Conservation (phyloP, 2,113 vertebrate genomes). For the Chloropsis hardwickii region DNA sequence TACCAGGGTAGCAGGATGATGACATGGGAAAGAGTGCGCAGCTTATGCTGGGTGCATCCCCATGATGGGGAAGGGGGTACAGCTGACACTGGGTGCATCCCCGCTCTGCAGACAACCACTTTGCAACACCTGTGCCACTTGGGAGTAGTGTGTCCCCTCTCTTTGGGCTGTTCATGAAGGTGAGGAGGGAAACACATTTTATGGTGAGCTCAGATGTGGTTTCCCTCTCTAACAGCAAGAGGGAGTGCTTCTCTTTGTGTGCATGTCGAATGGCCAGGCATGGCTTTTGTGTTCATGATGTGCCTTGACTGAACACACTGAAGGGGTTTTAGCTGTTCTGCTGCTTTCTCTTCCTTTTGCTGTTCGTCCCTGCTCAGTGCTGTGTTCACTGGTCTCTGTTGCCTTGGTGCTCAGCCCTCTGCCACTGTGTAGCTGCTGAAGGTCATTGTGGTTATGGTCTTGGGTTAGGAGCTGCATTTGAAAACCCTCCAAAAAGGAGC, state of each 20-base stretch:
- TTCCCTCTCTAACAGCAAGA: background rate
- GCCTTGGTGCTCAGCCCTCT: background rate
- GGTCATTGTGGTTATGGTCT: background rate
- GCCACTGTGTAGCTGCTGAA: background rate
- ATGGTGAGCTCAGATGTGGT: background rate
- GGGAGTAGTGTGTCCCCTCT: background rate
- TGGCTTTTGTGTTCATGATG: background rate
- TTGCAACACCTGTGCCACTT: background rate
- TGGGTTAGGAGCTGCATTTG: background rate
- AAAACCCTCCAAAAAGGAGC: background rate
- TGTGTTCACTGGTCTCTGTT: background rate
- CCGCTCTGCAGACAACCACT: background rate
- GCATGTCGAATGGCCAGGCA: accelerated
- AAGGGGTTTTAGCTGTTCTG: background rate
- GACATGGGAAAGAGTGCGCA: background rate
- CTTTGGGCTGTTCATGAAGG: background rate
- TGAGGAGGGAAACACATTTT: background rate
- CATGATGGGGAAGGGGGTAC: background rate
- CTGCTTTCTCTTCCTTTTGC: background rate
- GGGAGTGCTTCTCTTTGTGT: background rate
- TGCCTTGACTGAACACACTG: background rate
- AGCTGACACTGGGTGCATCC: background rate
- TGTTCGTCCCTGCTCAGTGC: background rate
- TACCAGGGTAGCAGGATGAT: background rate
- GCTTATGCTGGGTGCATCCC: background rate